phyloP scores from a whole-genome alignment of 2,888 invertebrate species.

The Myopa testacea region DNA sequence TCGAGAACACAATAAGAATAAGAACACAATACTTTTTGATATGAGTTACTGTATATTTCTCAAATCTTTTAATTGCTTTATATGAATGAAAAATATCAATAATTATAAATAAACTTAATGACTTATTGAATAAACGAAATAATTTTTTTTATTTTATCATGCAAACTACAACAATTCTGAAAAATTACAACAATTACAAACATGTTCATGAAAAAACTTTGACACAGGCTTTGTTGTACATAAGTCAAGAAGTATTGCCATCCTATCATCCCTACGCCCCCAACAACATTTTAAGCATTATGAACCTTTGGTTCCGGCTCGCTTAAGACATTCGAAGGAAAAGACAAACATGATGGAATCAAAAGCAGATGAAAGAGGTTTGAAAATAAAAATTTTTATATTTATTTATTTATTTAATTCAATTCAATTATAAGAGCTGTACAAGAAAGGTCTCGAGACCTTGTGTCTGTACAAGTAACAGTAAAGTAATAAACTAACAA shows the following conservation, averaged over 20 bases:
- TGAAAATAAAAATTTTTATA: constrained; percentile 47
- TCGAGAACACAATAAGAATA: no score
- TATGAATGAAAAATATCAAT: not conserved
- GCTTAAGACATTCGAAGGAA: constrained; percentile 74
- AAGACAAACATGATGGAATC: constrained; percentile 72
- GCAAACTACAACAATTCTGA: constrained; percentile 8
- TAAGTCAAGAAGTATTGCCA: constrained; percentile 82
- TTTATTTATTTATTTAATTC: constrained; percentile 44
- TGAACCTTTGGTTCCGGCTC: constrained; percentile 73
- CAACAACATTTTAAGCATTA: constrained; percentile 60
- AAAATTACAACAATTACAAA: not conserved
- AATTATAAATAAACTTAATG: not conserved
- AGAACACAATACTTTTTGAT: no score
- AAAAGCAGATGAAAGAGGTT: constrained; percentile 78
- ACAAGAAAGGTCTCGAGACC: no score
- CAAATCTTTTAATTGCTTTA: no score
- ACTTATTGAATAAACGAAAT: not conserved
- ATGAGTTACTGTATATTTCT: no score
- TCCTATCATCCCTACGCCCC: constrained; percentile 75
- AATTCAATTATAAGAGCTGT: no score
- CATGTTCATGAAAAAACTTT: constrained; percentile 9
- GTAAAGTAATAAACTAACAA: no score
- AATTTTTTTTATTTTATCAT: constrained; percentile 17
- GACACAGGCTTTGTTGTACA: constrained; percentile 79
- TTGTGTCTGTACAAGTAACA: no score